Percentiles rank a stretch among this genome's conserved stretches.
These are phyloP conservation scores for Antrozous pallidus DNA, from an alignment of 2,797 vertebrate species.

Conservation along the genomic window DNA sequence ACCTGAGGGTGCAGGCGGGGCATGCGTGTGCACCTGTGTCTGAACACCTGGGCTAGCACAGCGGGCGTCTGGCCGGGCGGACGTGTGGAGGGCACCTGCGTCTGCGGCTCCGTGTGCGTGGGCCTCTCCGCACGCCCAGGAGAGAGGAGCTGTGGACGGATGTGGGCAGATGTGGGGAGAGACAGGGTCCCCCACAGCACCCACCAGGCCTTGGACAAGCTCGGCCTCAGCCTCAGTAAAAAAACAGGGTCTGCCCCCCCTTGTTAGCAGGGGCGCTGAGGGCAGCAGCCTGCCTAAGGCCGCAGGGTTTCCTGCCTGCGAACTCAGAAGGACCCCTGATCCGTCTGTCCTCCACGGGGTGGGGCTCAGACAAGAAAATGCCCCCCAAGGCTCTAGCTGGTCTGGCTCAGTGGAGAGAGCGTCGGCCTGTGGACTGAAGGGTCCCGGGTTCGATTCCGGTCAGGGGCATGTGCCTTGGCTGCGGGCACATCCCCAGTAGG, in stretches of 20 bases:
- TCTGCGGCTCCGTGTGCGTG: fast-evolving
- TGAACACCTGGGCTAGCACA: too few relatives aligned
- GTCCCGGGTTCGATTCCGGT: too few relatives aligned
- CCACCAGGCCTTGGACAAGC: background rate
- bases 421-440: too few relatives aligned
- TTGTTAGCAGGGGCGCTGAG: background rate
- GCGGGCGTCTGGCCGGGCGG: too few relatives aligned
- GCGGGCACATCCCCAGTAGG: too few relatives aligned
- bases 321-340: background rate
- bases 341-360: background rate
- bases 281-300: background rate
- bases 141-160: fast-evolving
- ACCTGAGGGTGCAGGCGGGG: fast-evolving
- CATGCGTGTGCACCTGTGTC: background rate
- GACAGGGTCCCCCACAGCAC: background rate
- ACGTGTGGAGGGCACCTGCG: fast-evolving
- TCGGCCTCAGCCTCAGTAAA: background rate
- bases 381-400: too few relatives aligned
- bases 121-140: background rate
- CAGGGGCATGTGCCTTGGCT: too few relatives aligned
- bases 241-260: background rate
- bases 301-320: background rate
- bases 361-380: background rate
- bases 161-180: background rate
- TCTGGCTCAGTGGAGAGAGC: too few relatives aligned